phyloP scores from a whole-genome alignment of 2,888 invertebrate species.

The Hypena proboscidalis region DNA sequence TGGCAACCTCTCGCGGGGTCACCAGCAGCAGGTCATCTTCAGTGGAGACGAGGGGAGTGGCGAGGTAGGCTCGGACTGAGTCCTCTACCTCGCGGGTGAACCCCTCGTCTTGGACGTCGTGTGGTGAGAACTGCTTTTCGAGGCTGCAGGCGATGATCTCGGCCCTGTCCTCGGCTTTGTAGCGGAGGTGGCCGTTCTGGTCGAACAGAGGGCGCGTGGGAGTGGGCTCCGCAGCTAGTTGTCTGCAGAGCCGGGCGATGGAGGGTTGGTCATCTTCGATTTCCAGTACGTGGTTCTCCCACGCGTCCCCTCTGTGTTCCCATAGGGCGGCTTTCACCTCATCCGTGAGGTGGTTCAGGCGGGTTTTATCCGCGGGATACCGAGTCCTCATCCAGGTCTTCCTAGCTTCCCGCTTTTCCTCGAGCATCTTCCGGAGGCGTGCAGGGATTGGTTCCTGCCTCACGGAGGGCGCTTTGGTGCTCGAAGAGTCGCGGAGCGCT shows the following conservation, averaged over 20 bases:
- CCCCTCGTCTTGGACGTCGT: no score
- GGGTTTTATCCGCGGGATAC: neutral
- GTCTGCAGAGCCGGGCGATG: neutral
- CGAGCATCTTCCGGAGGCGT: neutral
- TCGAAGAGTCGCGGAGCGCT: neutral
- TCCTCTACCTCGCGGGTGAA: no score
- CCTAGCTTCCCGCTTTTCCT: neutral
- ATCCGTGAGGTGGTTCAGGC: neutral
- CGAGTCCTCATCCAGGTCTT: neutral
- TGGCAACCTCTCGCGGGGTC: no score
- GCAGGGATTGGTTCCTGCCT: neutral
- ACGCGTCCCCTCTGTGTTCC: neutral
- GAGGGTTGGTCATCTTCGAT: neutral
- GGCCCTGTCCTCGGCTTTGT: neutral
- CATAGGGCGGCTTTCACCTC: neutral
- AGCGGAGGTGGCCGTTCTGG: neutral
- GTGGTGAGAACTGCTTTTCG: no score
- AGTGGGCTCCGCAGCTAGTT: neutral
- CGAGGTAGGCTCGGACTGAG: no score
- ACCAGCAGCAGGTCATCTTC: no score
- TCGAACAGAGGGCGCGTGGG: neutral
- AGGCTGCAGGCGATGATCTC: neutral
- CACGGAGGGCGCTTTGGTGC: neutral
- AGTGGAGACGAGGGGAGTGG: no score
- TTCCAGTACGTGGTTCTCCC: neutral